phyloP scores from a whole-genome alignment of 2,113 vertebrate genomes.

The Peromyscus leucopus region DNA sequence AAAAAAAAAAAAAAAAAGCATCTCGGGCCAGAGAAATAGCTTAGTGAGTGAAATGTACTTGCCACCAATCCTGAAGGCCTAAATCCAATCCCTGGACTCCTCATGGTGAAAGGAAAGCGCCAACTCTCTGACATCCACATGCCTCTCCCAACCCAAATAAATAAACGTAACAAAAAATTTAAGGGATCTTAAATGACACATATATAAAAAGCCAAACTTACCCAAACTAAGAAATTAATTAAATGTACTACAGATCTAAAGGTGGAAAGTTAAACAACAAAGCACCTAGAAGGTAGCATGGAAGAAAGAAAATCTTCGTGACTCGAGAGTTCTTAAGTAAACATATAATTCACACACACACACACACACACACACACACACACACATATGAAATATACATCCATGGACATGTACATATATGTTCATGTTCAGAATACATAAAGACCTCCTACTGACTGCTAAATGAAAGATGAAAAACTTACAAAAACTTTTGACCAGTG shows the following conservation, averaged over 20 bases:
- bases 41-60: too few relatives aligned
- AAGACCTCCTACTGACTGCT: neutral
- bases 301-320: neutral
- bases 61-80: too few relatives aligned
- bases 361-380: too few relatives aligned
- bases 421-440: neutral
- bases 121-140: neutral
- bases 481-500: neutral
- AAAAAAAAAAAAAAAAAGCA: neutral
- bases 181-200: neutral
- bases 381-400: neutral
- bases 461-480: neutral
- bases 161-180: neutral
- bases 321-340: neutral
- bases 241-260: neutral
- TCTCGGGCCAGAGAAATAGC: neutral
- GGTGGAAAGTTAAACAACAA: neutral
- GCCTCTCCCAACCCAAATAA: neutral
- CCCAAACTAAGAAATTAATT: neutral
- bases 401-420: neutral
- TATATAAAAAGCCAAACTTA: neutral
- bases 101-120: neutral
- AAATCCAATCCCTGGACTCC: neutral
- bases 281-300: neutral
- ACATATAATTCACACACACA: neutral